Base-by-base conservation (phyloP, 2,888 invertebrate genomes). In the Sycophila texana region DNA sequence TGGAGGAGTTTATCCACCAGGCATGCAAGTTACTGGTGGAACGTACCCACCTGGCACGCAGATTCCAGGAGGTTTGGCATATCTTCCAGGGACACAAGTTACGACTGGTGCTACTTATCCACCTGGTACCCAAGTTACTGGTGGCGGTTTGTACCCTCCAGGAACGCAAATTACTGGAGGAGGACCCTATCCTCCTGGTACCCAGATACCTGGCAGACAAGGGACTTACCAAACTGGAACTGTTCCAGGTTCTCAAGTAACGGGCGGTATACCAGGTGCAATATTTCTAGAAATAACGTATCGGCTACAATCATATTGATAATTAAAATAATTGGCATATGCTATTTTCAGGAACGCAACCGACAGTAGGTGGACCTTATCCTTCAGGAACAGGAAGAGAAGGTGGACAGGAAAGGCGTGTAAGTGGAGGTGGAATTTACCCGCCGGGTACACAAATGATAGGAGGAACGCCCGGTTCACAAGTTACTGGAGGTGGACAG, bases 171-270 rank as follows among this genome's bases (percentile, higher is more conserved):
- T 71, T 16, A 60, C 76, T 71, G 80, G 81, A 12, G 82, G 76
- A 14, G 71, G 74, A 26, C 55, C 79, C 68, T 57, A 47, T 39
- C 18, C 67, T 3, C 72, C 53, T 16, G 57, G 57, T 12, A 75
- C 67, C 47, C 16, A 67, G 80, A 49, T 30, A 18, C 55, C 72
- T 12, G 66, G 55, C 22, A 55, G 22, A 55, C 58, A 82, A 60
- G 83, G 82, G 39, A 68, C 78, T 12, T 70, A 68, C 77, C 55
- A 72, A 55, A 68, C 76, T 20, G 83, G 77, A n/a, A 66, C 75
- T 26, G 61, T 81, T 71, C 77, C 83, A 57, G 82, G 82, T n/a
- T 68, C 72, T 13, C 60, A 26, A 60, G 16, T 4, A 13, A 12
- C 30, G 7, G 60, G 30, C 16, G 1, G 39, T 7, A 39, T 10